Base-by-base conservation (phyloP, 2,797 vertebrate species). In the Gadopsis marmoratus region DNA sequence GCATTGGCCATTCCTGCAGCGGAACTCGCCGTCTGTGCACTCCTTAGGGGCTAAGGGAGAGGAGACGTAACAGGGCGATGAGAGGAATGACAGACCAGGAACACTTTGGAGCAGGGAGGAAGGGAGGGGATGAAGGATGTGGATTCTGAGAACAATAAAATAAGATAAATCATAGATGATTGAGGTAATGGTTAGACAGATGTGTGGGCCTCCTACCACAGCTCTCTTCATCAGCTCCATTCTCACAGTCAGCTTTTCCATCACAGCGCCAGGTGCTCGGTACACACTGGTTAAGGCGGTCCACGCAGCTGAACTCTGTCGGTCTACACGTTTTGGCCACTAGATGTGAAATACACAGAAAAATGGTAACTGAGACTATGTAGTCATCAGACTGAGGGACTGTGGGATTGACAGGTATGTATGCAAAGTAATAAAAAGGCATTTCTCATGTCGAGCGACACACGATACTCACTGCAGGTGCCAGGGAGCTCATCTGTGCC, bases 251-350 rank as follows among this genome's bases (percentile, higher is more conserved):
- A 0, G 51, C 61, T 43, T 94, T 95, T 1, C 94, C 94, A 0
- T 98, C 96, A 19, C 97, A 98, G 55, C 76, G 93, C 97, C 97
- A 98, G 37, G 66, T 86, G 21, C n/a, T 74, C 0, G 96, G 94
- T 10, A 98, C 72, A 26, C 97, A 98, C 66, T 95, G 95, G 89
- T 94, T 96, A n/a, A 95, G 78, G 1, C 88, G 93, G 8, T 94
- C 96, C 0, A 89, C 90, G 16, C 97, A 98, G 84, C 91, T 94
- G 89, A 98, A 97, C 61, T 97, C 95, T 1, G 73, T 81, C 0
- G 92, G 48, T 14, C 83, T 88, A 66, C 97, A 98, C 3, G 96
- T 97, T 87, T 92, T 94, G 31, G 86, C 86, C 78, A 60, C 97
- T 97, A 60, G 14, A 73, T 69, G 48, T 41, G 29, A 47, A 69